Evolutionary conservation across 2,797 vertebrate genomes (phyloP).

Genomic region (Alauda arvensis): DNA sequence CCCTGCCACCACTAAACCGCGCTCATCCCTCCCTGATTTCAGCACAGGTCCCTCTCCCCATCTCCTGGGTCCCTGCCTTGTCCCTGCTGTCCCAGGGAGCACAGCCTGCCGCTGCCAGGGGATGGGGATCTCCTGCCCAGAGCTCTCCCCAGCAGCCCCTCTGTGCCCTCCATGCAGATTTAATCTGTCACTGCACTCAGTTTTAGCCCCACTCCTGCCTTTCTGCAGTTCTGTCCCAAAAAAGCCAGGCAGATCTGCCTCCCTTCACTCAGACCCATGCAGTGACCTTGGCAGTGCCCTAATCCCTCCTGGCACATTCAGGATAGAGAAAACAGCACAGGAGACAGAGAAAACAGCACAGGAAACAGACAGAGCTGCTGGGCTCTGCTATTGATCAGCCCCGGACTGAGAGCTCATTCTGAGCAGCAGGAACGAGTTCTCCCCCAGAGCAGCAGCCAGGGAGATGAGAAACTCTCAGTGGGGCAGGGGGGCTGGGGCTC

Average conservation of each 20-base stretch:
- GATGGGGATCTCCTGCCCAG: not conserved
- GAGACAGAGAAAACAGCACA: too few species aligned
- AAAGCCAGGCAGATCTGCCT: slow-evolving; percentile 55
- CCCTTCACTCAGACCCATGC: slow-evolving; percentile 52
- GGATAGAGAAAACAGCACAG: slow-evolving; percentile 78
- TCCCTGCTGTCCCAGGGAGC: not conserved
- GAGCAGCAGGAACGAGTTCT: slow-evolving; percentile 48
- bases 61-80: accelerated
- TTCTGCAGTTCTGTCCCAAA: slow-evolving; percentile 41
- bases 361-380: slow-evolving; percentile 72
- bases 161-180: slow-evolving; percentile 57
- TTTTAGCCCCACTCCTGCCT: slow-evolving; percentile 8
- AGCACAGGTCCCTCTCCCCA: too few species aligned
- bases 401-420: slow-evolving; percentile 74
- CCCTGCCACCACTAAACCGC: accelerated
- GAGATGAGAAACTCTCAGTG: not conserved
- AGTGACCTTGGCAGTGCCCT: slow-evolving; percentile 74
- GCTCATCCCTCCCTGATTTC: accelerated
- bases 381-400: slow-evolving; percentile 74
- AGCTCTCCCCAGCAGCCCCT: slow-evolving; percentile 1
- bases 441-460: not conserved
- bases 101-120: not conserved
- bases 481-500: not conserved
- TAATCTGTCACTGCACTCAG: slow-evolving; percentile 29
- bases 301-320: slow-evolving; percentile 75